Conservation (phyloP, 2,888 invertebrate genomes). For the Caenorhabditis auriculariae region DNA sequence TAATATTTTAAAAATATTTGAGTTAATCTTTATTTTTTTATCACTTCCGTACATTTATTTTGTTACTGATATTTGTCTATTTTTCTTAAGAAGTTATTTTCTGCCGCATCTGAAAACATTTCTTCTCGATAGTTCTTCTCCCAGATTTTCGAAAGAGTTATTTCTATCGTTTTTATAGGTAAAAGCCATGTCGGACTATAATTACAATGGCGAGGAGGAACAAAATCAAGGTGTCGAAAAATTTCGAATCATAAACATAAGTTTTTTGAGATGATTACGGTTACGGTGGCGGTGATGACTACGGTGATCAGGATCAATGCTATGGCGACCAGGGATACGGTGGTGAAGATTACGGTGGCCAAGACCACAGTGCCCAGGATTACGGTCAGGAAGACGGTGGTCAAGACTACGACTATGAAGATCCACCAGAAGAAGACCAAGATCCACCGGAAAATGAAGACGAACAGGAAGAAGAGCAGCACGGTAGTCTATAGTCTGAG, state of each 20-base stretch:
- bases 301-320: background rate
- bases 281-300: background rate
- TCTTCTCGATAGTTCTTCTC: no score
- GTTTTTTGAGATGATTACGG: constrained; percentile 10
- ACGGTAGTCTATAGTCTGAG: constrained; percentile 7
- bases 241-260: background rate
- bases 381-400: background rate
- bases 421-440: constrained; percentile 3
- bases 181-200: no score
- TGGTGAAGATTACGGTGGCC: constrained; percentile 8
- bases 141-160: no score
- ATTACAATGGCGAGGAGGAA: no score
- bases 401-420: background rate
- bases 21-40: no score
- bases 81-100: no score
- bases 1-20: no score
- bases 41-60: no score
- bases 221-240: no score
- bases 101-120: no score
- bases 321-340: constrained; percentile 2
- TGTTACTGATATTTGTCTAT: no score
- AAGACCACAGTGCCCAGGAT: constrained; percentile 4
- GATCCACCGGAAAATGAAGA: constrained; percentile 4
- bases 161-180: no score
- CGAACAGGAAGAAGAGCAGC: constrained; percentile 1